Evolutionary conservation across 2,113 vertebrate species (phyloP).

Genomic region (Aptenodytes forsteri): DNA sequence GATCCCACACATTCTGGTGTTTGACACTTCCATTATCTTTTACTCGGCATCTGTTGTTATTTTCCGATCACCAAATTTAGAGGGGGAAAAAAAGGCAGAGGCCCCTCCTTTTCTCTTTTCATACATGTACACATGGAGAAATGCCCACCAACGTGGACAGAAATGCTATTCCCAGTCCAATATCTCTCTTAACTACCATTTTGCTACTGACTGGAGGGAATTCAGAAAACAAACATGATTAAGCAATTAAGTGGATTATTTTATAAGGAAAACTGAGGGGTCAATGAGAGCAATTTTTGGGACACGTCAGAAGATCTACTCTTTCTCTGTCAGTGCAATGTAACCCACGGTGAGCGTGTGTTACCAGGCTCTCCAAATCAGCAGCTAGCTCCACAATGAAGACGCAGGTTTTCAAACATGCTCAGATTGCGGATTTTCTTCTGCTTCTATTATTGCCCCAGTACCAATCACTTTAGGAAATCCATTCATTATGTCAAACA

Average conservation of each 20-base stretch:
- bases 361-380: neutral
- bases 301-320: neutral
- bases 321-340: neutral
- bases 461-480: neutral
- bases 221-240: neutral
- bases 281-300: neutral
- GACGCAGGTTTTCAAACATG: neutral
- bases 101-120: neutral
- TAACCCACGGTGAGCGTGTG: neutral
- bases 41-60: neutral
- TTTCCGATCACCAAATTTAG: neutral
- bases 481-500: neutral
- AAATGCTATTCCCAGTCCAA: neutral
- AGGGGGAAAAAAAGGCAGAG: neutral
- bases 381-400: neutral
- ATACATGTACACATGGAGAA: neutral
- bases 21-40: neutral
- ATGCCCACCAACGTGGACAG: neutral
- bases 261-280: neutral
- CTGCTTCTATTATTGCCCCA: neutral
- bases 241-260: neutral
- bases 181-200: neutral
- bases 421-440: neutral
- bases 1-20: neutral
- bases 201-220: neutral